These are phyloP conservation scores for Xestobium rufovillosum DNA, from an alignment of 2,888 invertebrate genomes.

Conservation along the genomic window DNA sequence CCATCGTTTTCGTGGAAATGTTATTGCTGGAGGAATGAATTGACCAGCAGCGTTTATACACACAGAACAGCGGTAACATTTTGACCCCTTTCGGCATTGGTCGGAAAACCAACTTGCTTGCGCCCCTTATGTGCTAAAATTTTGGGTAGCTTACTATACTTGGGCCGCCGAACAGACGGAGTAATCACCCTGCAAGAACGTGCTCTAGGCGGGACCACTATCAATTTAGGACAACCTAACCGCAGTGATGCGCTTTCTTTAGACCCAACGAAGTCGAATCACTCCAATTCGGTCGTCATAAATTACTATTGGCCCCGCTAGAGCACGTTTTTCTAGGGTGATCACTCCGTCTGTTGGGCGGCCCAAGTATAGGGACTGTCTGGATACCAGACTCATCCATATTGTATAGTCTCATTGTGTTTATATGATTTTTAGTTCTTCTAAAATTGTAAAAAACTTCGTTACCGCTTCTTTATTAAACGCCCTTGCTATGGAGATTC, in stretches of 20 bases:
- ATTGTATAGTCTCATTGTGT: not conserved
- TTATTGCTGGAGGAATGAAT: conserved; percentile 1
- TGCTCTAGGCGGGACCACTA: too few relatives aligned
- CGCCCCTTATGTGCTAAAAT: conserved; percentile 3
- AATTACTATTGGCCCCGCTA: too few relatives aligned
- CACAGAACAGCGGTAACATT: conserved; percentile 1
- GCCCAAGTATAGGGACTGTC: too few relatives aligned
- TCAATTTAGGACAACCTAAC: too few relatives aligned
- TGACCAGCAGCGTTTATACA: conserved; percentile 5
- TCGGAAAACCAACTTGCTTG: not conserved
- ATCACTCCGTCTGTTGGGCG: too few relatives aligned
- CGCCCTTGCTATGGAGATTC: not conserved
- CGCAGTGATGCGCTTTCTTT: too few relatives aligned
- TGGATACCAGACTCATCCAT: conserved; percentile 1
- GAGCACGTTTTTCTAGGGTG: too few relatives aligned
- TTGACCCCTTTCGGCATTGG: conserved; percentile 1
- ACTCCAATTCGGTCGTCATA: too few relatives aligned
- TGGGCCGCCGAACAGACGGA: too few relatives aligned
- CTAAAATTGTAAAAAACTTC: conserved; percentile 1
- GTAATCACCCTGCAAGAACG: too few relatives aligned
- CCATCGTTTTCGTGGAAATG: not conserved
- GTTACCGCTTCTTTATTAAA: conserved; percentile 3
- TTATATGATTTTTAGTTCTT: not conserved
- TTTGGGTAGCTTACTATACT: not conserved
- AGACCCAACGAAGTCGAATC: too few relatives aligned